Evolutionary conservation across 2,113 vertebrate species (phyloP).

Genomic region (Tetraodon nigroviridis): DNA sequence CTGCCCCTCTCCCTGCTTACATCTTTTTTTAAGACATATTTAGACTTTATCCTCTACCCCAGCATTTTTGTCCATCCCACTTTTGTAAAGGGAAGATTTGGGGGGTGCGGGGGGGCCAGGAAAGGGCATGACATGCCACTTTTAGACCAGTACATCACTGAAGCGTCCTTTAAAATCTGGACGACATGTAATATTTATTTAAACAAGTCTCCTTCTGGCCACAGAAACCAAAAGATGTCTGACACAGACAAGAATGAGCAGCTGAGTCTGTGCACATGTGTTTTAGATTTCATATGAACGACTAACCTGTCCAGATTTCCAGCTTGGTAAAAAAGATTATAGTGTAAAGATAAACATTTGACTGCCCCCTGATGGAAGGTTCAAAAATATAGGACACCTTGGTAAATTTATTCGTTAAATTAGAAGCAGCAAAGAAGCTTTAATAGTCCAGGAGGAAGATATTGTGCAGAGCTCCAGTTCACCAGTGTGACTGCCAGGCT

Average conservation of each 20-base stretch:
- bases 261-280: conserved; percentile 6
- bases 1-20: conserved; percentile 15
- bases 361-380: no score
- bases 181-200: conserved; percentile 88
- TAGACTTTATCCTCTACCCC: conserved; percentile 68
- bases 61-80: conserved; percentile 56
- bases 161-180: conserved; percentile 35
- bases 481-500: no score
- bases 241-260: conserved; percentile 51
- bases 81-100: conserved; percentile 78
- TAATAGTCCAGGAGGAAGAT: background rate
- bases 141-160: conserved; percentile 72
- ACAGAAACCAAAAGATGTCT: conserved; percentile 71
- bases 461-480: no score
- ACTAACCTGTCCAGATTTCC: no score
- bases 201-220: conserved; percentile 75
- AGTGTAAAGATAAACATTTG: no score
- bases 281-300: background rate
- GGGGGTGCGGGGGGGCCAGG: background rate
- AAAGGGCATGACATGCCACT: conserved; percentile 75
- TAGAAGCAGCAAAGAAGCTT: no score
- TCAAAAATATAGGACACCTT: no score
- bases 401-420: background rate
- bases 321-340: no score
- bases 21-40: background rate